Percentiles rank a stretch among this genome's conserved stretches.
phyloP scores from a whole-genome alignment of 2,888 invertebrate genomes.

The Slavum lentiscoides region DNA sequence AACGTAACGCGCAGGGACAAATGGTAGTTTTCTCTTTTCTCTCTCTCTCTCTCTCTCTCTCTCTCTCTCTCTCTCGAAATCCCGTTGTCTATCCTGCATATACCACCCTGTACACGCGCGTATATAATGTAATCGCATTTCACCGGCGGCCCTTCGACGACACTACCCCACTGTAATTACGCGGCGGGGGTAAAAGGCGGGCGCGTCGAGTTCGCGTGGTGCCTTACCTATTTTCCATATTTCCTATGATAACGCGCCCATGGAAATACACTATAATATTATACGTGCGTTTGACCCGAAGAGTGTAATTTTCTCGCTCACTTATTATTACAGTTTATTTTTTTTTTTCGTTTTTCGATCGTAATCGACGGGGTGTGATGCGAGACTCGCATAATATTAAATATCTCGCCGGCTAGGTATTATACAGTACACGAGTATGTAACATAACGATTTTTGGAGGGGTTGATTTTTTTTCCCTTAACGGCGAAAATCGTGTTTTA shows the following conservation, averaged over 20 bases:
- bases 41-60: no score
- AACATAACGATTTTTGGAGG: no score
- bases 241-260: constrained; percentile 15
- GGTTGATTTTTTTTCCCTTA: no score
- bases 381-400: not conserved
- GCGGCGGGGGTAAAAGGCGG: not conserved
- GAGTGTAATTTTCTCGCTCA: not conserved
- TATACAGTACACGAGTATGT: no score
- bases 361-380: constrained; percentile 8
- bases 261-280: not conserved
- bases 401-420: not conserved
- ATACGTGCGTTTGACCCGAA: constrained; percentile 18
- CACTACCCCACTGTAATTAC: constrained; percentile 33
- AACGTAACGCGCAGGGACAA: no score
- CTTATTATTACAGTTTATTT: not conserved
- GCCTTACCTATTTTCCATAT: constrained; percentile 41
- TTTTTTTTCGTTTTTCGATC: not conserved
- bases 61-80: no score
- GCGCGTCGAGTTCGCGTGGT: constrained; percentile 11
- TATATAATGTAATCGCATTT: not conserved
- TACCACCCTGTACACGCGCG: not conserved
- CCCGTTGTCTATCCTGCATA: no score
- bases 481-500: no score
- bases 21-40: no score
- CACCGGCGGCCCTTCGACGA: constrained; percentile 4